Base-by-base conservation (phyloP, 2,888 invertebrate species). In the Caenorhabditis imperialis region DNA sequence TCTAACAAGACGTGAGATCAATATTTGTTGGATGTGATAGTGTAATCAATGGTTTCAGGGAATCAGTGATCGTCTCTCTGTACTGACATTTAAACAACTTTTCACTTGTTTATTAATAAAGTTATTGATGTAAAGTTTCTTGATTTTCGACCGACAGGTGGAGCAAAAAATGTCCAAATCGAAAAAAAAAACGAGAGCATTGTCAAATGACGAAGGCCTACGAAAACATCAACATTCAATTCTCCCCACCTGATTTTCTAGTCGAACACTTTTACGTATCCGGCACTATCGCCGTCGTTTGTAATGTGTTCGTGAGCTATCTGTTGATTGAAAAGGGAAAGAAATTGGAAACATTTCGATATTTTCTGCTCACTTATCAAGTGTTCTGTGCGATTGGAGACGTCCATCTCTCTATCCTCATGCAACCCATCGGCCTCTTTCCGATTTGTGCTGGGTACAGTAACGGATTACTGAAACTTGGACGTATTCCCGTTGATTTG, bases 381-480 rank as follows among this genome's bases (percentile, higher is more conserved):
- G 62, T 62, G 20, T 57, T 35, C 10, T 57, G 57, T 37, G 57
- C 57, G 1, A 16, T 57, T 18, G 57, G 57, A 14, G 61, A 61
- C 20, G 3, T 51, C 18, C 48, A 50, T n/a, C 33, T 61, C 14
- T 27, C 50, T 8, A 20, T 61, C 2, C 48, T 62, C 3, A 62
- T 62, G 44, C 61, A 62, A n/a, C 61, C 61, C 1, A 25, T 62
- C 16, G 35, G 35, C 0, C 20, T 62, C 18, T 62, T 62, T 27
- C 61, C 61, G 14, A 62, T 62, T 44, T 37, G 51, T 25, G 51
- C 51, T 18, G 61, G 61, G 0, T 45, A 62, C 45, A 25, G 51
- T 37, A 18, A 53, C 18, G 61, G 61, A 6, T 25, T 62, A 7
- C 6, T 42, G n/a, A 47, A 57, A 12, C 3, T 58, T 23, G 58